A percentile compares a stretch with the other conserved stretches of the same genome.
phyloP scores from a whole-genome alignment of 2,888 invertebrate species.

The Subacronicta megacephala region DNA sequence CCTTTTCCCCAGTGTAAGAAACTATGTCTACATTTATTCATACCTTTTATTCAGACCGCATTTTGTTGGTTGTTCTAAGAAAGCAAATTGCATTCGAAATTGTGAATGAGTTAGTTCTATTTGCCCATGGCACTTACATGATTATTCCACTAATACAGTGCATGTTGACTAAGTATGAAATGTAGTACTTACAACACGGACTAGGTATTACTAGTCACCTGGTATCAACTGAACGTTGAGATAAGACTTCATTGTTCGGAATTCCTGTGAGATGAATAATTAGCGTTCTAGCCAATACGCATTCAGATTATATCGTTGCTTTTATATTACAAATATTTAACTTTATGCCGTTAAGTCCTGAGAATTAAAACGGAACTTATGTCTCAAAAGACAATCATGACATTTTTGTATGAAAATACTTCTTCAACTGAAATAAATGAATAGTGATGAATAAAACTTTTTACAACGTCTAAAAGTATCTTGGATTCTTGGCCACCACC shows the following conservation, averaged over 20 bases:
- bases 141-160: not conserved
- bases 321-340: constrained; percentile 13
- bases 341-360: constrained; percentile 25
- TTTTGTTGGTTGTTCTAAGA: not conserved
- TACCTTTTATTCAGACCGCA: constrained; percentile 2
- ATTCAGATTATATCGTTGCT: constrained; percentile 28
- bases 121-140: constrained; percentile 20
- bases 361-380: constrained; percentile 5
- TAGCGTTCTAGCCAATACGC: constrained; percentile 27
- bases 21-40: constrained; percentile 15
- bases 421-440: not conserved
- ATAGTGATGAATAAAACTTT: not conserved
- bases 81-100: constrained; percentile 2
- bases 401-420: not conserved
- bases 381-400: not conserved
- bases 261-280: constrained; percentile 52
- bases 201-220: constrained; percentile 21
- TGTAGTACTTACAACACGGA: constrained; percentile 13
- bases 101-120: constrained; percentile 3
- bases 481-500: constrained; percentile 17
- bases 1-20: constrained; percentile 10
- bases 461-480: not conserved
- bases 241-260: constrained; percentile 57
- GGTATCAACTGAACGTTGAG: constrained; percentile 36
- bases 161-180: constrained; percentile 10